These are phyloP conservation scores for Telenomus remus DNA, from an alignment of 1,140 invertebrate species.

Conservation along the genomic window DNA sequence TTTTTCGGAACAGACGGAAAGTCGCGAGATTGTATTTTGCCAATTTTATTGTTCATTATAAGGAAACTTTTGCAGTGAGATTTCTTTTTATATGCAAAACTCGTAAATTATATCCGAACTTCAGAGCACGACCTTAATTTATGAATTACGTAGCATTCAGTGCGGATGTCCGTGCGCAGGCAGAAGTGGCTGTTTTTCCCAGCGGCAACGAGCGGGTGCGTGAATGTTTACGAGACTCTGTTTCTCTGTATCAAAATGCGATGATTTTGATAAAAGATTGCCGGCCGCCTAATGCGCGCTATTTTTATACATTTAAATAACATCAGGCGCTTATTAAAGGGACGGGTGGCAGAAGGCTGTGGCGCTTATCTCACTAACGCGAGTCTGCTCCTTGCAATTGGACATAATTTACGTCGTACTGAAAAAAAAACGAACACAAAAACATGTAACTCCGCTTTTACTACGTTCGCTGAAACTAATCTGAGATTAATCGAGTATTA, in stretches of 20 bases:
- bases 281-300: conserved; percentile 32
- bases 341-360: conserved; percentile 20
- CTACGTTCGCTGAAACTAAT: no score
- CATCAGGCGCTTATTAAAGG: conserved; percentile 35
- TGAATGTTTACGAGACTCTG: conserved; percentile 13
- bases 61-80: conserved; percentile 22
- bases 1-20: no score
- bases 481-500: no score
- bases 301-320: conserved; percentile 48
- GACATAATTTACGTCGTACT: conserved; percentile 20
- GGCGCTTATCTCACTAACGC: conserved; percentile 44
- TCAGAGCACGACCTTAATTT: conserved; percentile 29
- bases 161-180: conserved; percentile 3
- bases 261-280: conserved; percentile 37
- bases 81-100: conserved; percentile 33
- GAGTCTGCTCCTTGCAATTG: conserved; percentile 19
- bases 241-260: conserved; percentile 29
- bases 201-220: not conserved
- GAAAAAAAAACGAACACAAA: no score
- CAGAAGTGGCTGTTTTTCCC: conserved; percentile 6
- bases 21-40: no score
- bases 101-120: conserved; percentile 30
- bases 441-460: no score
- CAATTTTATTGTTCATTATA: conserved; percentile 35
- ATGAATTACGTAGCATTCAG: conserved; percentile 15